Conservation (phyloP, 2,888 invertebrate species). For the Hemistola chrysoprasaria region DNA sequence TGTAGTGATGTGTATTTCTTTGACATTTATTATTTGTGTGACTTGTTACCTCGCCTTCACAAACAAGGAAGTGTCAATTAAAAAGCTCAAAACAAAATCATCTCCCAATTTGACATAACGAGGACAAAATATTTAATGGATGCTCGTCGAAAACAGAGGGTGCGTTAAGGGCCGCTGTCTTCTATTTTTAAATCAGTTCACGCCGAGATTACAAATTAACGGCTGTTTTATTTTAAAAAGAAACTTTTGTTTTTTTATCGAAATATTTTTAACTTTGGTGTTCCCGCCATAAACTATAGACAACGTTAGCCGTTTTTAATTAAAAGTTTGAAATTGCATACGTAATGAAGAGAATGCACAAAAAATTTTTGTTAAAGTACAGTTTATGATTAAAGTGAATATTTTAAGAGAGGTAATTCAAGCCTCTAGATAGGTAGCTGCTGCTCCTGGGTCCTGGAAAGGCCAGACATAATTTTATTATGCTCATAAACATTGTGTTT, state of each 20-base stretch:
- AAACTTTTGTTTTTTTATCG: background rate
- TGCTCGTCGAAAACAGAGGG: slow-evolving; percentile 15
- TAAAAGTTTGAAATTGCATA: slow-evolving; percentile 29
- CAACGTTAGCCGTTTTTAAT: slow-evolving; percentile 24
- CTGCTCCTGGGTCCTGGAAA: too few relatives aligned
- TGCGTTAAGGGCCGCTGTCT: slow-evolving; percentile 9
- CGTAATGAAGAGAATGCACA: slow-evolving; percentile 22
- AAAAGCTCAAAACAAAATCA: slow-evolving; percentile 6
- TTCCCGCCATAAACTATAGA: slow-evolving; percentile 6
- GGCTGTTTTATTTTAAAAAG: background rate
- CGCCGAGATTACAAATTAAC: slow-evolving; percentile 8
- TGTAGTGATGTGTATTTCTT: too few relatives aligned
- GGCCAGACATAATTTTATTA: too few relatives aligned
- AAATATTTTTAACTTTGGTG: background rate
- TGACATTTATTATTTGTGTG: too few relatives aligned
- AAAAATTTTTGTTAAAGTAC: slow-evolving; percentile 21
- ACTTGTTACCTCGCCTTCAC: slow-evolving; percentile 7
- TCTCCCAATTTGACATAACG: slow-evolving; percentile 17
- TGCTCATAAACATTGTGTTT: too few relatives aligned
- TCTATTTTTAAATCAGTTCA: slow-evolving; percentile 20
- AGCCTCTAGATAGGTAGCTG: background rate
- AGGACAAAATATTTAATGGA: slow-evolving; percentile 13
- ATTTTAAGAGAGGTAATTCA: too few relatives aligned
- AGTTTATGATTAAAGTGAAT: slow-evolving; percentile 17
- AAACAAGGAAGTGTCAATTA: slow-evolving; percentile 9